Evolutionary conservation across 2,888 invertebrate genomes (phyloP).

Genomic region (Cerceris rybyensis): DNA sequence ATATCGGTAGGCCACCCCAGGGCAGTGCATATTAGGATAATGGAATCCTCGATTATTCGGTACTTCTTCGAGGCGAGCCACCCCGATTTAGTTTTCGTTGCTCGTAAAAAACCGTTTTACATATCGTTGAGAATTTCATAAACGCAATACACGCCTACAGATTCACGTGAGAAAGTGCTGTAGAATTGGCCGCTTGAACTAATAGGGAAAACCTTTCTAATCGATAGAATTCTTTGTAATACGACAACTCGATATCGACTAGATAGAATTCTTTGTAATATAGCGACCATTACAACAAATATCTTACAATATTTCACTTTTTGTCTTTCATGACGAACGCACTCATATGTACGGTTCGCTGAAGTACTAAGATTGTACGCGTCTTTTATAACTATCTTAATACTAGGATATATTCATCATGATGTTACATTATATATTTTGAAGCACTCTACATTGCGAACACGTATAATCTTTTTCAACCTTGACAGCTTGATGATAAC

Average conservation of each 20-base stretch:
- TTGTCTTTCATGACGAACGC: conserved; percentile 66
- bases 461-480: too few species aligned
- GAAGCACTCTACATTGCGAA: conserved; percentile 1
- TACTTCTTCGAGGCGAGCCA: conserved; percentile 54
- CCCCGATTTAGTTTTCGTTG: conserved; percentile 49
- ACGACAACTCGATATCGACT: conserved; percentile 7
- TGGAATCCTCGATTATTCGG: conserved; percentile 53
- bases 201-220: conserved; percentile 14
- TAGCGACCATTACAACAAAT: conserved; percentile 7
- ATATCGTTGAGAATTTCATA: conserved; percentile 5
- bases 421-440: conserved; percentile 3
- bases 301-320: conserved; percentile 68
- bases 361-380: conserved; percentile 11
- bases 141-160: neutral
- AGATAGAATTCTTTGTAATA: neutral
- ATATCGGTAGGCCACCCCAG: conserved; percentile 70
- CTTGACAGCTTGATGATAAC: too few species aligned
- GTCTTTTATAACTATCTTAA: conserved; percentile 2
- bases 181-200: conserved; percentile 22
- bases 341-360: conserved; percentile 16
- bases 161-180: conserved; percentile 1
- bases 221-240: neutral
- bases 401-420: neutral
- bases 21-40: conserved; percentile 69
- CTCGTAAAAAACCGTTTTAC: conserved; percentile 42